phyloP scores from a whole-genome alignment of 2,888 invertebrate species.

The Drosophila leonis region DNA sequence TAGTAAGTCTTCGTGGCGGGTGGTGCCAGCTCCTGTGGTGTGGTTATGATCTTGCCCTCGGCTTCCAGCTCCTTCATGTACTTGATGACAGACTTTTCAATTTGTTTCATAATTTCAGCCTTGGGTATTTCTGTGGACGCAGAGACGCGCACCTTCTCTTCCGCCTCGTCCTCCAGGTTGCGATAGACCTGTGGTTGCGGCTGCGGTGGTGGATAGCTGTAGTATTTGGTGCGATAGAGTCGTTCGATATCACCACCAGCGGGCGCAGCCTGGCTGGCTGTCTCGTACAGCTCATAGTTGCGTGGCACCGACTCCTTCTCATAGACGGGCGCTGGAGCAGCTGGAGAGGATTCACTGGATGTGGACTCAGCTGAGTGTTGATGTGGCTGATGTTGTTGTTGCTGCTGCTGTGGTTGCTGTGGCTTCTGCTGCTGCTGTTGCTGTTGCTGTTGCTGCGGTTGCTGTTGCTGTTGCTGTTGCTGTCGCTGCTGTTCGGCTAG shows the following conservation, averaged over 20 bases:
- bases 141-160: constrained; percentile 78
- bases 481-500: constrained; percentile 60
- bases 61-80: constrained; percentile 85
- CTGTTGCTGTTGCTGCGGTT: constrained; percentile 56
- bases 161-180: constrained; percentile 67
- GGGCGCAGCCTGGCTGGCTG: constrained; percentile 26
- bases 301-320: constrained; percentile 79
- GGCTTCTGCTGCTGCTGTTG: constrained; percentile 25
- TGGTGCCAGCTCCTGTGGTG: constrained; percentile 72
- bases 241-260: constrained; percentile 66
- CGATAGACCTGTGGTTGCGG: constrained; percentile 44
- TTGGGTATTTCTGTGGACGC: constrained; percentile 84
- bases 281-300: constrained; percentile 65
- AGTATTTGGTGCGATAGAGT: constrained; percentile 79
- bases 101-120: constrained; percentile 84
- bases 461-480: constrained; percentile 45
- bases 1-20: constrained; percentile 78
- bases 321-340: constrained; percentile 70
- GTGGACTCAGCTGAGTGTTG: constrained; percentile 21
- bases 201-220: constrained; percentile 44
- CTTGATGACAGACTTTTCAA: constrained; percentile 85
- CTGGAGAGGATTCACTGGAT: constrained; percentile 25
- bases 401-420: constrained; percentile 14
- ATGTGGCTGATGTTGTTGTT: constrained; percentile 16
- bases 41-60: constrained; percentile 82